A percentile compares a stretch with the other conserved stretches of the same genome.
phyloP scores from a whole-genome alignment of 92 coral and sea anemone species.

The Parazoanthus atlanticus region DNA sequence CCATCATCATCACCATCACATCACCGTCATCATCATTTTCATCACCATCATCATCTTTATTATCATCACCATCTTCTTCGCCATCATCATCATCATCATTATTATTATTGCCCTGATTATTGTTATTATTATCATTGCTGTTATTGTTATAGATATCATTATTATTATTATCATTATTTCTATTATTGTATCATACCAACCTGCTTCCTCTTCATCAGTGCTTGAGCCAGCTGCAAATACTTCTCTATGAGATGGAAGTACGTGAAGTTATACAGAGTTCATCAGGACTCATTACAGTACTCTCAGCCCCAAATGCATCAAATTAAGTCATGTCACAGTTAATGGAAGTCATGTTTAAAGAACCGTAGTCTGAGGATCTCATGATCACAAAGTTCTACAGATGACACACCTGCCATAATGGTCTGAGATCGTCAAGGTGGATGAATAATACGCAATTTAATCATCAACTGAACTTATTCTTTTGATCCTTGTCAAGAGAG shows the following conservation, averaged over 20 bases:
- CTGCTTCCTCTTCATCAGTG: conserved; percentile 74
- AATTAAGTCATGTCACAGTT: not conserved
- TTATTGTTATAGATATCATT: not conserved
- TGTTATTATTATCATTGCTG: not conserved
- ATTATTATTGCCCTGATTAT: not conserved
- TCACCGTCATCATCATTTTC: not conserved
- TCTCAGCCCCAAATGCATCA: not conserved
- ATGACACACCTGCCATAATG: too few relatives aligned
- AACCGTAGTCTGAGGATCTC: not conserved
- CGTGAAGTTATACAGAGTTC: not conserved
- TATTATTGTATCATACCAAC: not conserved
- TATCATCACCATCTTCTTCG: too few relatives aligned
- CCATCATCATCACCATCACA: too few relatives aligned
- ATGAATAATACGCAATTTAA: not conserved
- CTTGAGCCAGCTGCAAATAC: conserved; percentile 76
- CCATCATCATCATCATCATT: too few relatives aligned
- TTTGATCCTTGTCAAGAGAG: too few relatives aligned
- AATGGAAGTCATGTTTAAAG: not conserved
- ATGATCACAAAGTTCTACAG: too few relatives aligned
- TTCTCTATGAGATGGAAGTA: conserved; percentile 45
- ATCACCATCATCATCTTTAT: not conserved
- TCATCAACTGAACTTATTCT: too few relatives aligned
- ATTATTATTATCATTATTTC: not conserved
- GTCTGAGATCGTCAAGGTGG: not conserved
- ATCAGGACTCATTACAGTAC: not conserved